Base-by-base conservation (phyloP, 1,140 invertebrate species). In the Ladona fulva region DNA sequence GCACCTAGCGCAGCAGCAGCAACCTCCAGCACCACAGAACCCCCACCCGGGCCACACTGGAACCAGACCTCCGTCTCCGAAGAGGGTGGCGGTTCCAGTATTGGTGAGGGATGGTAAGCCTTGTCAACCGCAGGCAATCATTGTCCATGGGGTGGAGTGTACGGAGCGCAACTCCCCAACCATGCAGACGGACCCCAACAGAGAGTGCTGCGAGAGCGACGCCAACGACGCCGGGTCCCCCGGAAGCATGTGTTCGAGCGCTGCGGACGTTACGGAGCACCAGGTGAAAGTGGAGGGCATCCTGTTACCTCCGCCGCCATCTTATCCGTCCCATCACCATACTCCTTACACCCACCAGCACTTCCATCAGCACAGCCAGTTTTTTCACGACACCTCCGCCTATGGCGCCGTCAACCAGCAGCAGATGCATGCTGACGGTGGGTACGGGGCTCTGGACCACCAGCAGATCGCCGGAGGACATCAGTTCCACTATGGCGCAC, bases 91-190 rank as follows among this genome's bases (percentile, higher is more conserved):
- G 0, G 96, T 98, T 52, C 96, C 96, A n/a, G 96, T 98, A 16
- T 87, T 98, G 79, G 96, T 98, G 77, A 97, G 97, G 86, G 97
- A 98, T 86, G 96, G 96, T 0, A 98, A 98, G 84, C 96, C 96
- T 0, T 97, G 95, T 83, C 84, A 42, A 86, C 84, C 52, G 3
- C 52, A 66, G n/a, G 14, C 1, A 12, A 22, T 66, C 52, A 12
- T 66, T 1, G n/a, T 1, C 14, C 52, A 66, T 22, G 14, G 16
- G 52, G 16, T 5, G 52, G 52, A 66, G 52, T 66, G 52, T 12
- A 1, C 3, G 16, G 52, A 22, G 52, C 14, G 52, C 12, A 66
- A 3, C 16, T 66, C 52, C 16, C 52, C 52, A 16, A 5, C 3
- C 3, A 19, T 22, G 16, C 52, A 16, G 52, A 66, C 12, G 52